Base-by-base conservation (phyloP, 1,140 invertebrate genomes). In the Heliothis subflexa region DNA sequence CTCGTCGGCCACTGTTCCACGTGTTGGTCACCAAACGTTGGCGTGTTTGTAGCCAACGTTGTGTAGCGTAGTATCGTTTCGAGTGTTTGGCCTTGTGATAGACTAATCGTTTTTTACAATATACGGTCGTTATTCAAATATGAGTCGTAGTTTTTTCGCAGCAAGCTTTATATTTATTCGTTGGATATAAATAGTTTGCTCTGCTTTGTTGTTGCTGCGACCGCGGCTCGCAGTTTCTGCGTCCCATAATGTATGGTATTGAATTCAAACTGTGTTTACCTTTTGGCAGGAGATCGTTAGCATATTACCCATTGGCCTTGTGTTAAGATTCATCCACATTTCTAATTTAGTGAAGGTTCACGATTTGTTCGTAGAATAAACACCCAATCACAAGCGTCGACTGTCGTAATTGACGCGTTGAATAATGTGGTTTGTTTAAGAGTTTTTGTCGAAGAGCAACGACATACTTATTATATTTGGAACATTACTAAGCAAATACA, bases 51-150 rank as follows among this genome's bases (percentile, higher is more conserved):
- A n/a, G 14, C 59, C 49, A 54, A 49, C 28, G 12, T 61, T 33
- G n/a, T 73, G 21, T 28, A 50, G 13, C 18, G 33, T 64, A 52
- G 50, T 47, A 55, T 79, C 33, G 55, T 72, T 68, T 74, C 64
- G 71, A 79, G 81, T 75, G 57, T 73, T 73, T 75, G 83, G 55
- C 83, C 81, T 85, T 85, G 81, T 55, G 79, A 83, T 85, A 85
- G 77, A 77, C 64, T 78, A 78, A 80, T 83, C 49, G 78, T 83
- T 80, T 80, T 70, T 80, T 47, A 66, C 49, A 52, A 59, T 61
- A 9, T 33, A 40, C 49, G 2, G 13, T 0, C 13, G 28, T 55
- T 61, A 71, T 50, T 71, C 72, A 76, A 80, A 59, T 66, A 2
- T 50, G 21, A 59, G 49, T 45, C 59, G 11, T 80, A 75, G 49